Conservation (phyloP, 2,797 vertebrate genomes). For the Pseudopleuronectes americanus region DNA sequence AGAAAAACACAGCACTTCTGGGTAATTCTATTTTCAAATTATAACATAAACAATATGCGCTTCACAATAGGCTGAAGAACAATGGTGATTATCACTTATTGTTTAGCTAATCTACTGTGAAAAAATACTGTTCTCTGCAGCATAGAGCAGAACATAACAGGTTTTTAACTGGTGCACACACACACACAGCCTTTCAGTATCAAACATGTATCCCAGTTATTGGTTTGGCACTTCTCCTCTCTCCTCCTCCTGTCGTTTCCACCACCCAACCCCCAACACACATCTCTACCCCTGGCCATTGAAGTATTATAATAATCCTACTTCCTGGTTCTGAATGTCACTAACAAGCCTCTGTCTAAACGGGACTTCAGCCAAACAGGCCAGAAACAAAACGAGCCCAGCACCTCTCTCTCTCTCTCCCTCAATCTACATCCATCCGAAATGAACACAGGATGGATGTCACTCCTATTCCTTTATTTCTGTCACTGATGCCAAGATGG, state of each 20-base stretch:
- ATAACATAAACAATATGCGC: slow-evolving; percentile 32
- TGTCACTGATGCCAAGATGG: slow-evolving; percentile 48
- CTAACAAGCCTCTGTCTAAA: slow-evolving; percentile 26
- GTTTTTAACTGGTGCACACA: slow-evolving; percentile 28
- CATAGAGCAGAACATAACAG: slow-evolving; percentile 45
- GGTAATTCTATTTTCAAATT: slow-evolving; percentile 64
- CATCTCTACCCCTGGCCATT: slow-evolving; percentile 9
- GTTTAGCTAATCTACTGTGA: slow-evolving; percentile 71
- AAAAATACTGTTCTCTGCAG: slow-evolving; percentile 56
- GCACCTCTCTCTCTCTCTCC: background rate
- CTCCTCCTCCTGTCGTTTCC: background rate
- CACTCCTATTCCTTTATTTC: slow-evolving; percentile 36
- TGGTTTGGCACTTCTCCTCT: slow-evolving; percentile 30
- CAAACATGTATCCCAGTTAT: slow-evolving; percentile 33
- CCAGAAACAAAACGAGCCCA: slow-evolving; percentile 11
- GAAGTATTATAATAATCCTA: slow-evolving; percentile 37
- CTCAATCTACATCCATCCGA: slow-evolving; percentile 31
- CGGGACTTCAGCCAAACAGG: slow-evolving; percentile 29
- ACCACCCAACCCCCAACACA: slow-evolving; percentile 4
- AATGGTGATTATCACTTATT: slow-evolving; percentile 73
- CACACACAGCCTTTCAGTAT: slow-evolving; percentile 25
- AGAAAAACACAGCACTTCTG: slow-evolving; percentile 12
- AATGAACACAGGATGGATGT: slow-evolving; percentile 34
- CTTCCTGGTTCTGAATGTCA: slow-evolving; percentile 44
- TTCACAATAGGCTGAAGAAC: slow-evolving; percentile 51